Evolutionary conservation across 1,140 invertebrate genomes (phyloP), one percentile per base, ranked within the genome.

Genomic region (Drosophila rufa): DNA sequence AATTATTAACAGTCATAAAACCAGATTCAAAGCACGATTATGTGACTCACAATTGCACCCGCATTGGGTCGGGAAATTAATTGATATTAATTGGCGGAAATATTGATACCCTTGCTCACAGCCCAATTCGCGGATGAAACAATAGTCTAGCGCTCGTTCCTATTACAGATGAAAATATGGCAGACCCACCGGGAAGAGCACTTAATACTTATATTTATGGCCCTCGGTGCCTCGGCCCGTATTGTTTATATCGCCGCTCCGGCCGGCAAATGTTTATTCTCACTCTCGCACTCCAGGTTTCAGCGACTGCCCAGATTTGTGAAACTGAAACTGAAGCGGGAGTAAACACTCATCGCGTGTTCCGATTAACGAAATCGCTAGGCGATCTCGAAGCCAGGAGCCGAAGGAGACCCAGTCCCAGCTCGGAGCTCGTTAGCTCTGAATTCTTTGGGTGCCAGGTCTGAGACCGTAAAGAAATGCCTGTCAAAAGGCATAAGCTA

Each of bases 311-410:
- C 30, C 69, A 64, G 70, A 75, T 65, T 75, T 50, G 36, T 58
- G 48, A 68, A 66, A 56, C 46, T 9, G 48, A 67, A 75, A 33
- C 61, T 17, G 42, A 43, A 12, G 11, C 36, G 27, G 58, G 53
- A 58, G 67, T 86, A 75, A 82, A 85, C 76, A 80, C 27, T 74
- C 75, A 78, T 83, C 80, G 73, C 82, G 75, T 83, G 84, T 80
- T 80, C 69, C 76, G 82, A 75, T 78, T 60, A 84, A 80, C 61
- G 38, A 74, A 83, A 83, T 74, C 76, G 55, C 80, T 65, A 30
- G 55, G 67, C 33, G 33, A 55, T 70, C 64, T 68, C 40, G 47
- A n/a, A 25, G 38, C 47, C 66, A 48, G 51, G 75, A 80, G 71
- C 57, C 42, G 9, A 57, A 22, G 47, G 36, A 51, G 51, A 33